A percentile compares a stretch with the other conserved stretches of the same genome.
These are phyloP conservation scores for Zosterops hypoxanthus DNA, from an alignment of 2,113 vertebrate genomes.

Conservation along the genomic window DNA sequence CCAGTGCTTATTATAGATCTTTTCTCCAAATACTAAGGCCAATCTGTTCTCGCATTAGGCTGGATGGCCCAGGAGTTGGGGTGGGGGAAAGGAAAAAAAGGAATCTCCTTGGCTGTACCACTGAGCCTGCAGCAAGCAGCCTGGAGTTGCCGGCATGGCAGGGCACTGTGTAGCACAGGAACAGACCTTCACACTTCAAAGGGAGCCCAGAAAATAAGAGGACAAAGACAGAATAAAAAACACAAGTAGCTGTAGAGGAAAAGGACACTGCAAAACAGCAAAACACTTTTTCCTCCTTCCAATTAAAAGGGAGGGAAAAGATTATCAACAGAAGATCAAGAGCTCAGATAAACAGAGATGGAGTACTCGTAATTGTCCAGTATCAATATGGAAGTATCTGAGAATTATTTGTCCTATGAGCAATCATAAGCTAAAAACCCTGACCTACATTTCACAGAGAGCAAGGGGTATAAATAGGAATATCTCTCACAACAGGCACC, in stretches of 20 bases:
- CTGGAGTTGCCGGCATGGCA: neutral
- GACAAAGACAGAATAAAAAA: neutral
- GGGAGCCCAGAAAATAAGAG: neutral
- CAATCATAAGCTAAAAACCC: neutral
- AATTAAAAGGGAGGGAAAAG: neutral
- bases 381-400: neutral
- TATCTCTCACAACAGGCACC: fast-evolving
- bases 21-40: constrained; percentile 27
- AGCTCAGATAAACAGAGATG: neutral
- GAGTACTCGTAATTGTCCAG: neutral
- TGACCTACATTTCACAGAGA: neutral
- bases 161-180: neutral
- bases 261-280: neutral
- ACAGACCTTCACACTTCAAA: neutral
- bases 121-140: neutral
- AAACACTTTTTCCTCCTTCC: neutral
- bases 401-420: neutral
- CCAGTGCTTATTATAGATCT: constrained; percentile 39
- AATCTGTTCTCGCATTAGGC: constrained; percentile 16
- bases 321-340: neutral
- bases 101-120: neutral
- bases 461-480: neutral
- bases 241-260: neutral
- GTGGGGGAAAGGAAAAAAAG: neutral
- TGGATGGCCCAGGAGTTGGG: neutral